Conservation (phyloP, 2,113 vertebrate species). For the Gasterosteus nipponicus region DNA sequence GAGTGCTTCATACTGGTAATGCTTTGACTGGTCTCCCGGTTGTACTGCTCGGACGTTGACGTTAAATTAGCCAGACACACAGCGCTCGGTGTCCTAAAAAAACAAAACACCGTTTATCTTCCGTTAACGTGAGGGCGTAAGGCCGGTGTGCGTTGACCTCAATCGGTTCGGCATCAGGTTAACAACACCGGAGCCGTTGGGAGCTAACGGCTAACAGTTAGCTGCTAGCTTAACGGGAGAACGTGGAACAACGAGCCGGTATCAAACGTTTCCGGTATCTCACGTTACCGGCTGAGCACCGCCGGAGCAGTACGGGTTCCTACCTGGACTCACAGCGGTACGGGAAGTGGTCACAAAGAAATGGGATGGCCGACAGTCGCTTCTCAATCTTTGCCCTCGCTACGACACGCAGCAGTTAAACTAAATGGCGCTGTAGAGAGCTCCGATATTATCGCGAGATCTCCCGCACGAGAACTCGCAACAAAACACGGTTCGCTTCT, state of each 20-base stretch:
- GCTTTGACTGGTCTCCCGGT: not conserved
- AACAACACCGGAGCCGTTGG: too few species aligned
- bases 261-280: not conserved
- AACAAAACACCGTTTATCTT: too few species aligned
- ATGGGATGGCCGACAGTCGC: not conserved
- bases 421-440: conserved; percentile 15
- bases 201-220: not conserved
- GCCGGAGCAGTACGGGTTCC: rapidly evolving
- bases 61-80: not conserved
- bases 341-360: too few species aligned
- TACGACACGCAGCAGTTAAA: not conserved
- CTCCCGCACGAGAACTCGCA: not conserved
- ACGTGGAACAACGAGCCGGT: not conserved
- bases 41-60: not conserved
- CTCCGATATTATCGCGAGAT: conserved; percentile 48
- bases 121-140: too few species aligned
- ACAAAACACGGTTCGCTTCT: conserved; percentile 2
- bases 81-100: not conserved
- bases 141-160: too few species aligned
- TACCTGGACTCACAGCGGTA: conserved; percentile 41
- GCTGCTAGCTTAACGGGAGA: not conserved
- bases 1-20: not conserved
- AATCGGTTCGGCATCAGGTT: too few species aligned
- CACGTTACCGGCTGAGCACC: not conserved
- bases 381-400: not conserved